Evolutionary conservation across 2,888 invertebrate species (phyloP).

Genomic region (Pardosa pseudoannulata): DNA sequence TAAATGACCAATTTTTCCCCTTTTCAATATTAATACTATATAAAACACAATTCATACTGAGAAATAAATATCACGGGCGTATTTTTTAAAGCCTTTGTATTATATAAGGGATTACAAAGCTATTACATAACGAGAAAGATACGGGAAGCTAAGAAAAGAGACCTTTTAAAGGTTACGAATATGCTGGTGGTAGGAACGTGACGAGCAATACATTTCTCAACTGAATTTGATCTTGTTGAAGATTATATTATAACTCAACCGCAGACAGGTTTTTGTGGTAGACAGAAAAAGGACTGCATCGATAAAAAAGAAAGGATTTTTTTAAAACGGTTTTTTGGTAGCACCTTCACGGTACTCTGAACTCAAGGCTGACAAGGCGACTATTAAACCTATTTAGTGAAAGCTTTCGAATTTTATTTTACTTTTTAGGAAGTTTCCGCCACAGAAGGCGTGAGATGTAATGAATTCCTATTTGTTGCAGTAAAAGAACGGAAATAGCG

Average conservation of each 20-base stretch:
- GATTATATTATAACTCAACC: neutral
- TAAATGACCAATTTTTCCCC: too few relatives aligned
- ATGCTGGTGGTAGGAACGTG: neutral
- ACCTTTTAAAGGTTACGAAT: too few relatives aligned
- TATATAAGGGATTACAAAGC: too few relatives aligned
- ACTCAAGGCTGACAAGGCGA: conserved; percentile 38
- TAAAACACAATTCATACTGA: too few relatives aligned
- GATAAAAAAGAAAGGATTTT: conserved; percentile 14
- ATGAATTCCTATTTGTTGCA: neutral
- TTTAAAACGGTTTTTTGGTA: too few relatives aligned
- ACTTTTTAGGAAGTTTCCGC: neutral
- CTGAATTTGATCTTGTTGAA: neutral
- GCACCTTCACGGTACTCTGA: conserved; percentile 20
- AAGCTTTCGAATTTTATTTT: neutral
- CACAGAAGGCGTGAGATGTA: too few relatives aligned
- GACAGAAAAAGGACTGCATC: neutral
- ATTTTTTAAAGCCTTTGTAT: too few relatives aligned
- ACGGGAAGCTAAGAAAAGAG: too few relatives aligned
- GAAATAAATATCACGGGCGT: too few relatives aligned
- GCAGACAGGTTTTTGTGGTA: neutral
- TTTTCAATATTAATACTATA: too few relatives aligned
- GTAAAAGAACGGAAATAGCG: neutral
- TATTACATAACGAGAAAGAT: too few relatives aligned
- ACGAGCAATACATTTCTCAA: neutral
- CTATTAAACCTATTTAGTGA: conserved; percentile 15